Conservation (phyloP, 2,888 invertebrate genomes). For the Tenthredo scrophulariae region DNA sequence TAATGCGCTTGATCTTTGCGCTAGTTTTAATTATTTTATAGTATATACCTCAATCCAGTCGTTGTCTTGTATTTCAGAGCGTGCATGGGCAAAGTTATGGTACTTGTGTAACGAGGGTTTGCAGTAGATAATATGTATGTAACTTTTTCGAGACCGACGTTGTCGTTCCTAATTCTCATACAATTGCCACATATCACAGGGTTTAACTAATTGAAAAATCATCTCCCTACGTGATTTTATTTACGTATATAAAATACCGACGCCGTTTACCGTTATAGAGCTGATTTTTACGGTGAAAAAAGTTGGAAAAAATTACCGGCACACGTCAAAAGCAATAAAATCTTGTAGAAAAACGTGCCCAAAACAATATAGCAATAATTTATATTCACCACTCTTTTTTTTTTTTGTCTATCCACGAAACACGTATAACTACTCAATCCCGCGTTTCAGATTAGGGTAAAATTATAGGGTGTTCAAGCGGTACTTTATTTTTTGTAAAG, state of each 20-base stretch:
- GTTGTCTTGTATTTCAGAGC: background rate
- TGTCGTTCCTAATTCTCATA: background rate
- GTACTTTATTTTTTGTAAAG: background rate
- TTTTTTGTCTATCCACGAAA: slow-evolving; percentile 1
- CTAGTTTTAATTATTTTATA: background rate
- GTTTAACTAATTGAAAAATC: background rate
- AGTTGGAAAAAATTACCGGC: background rate
- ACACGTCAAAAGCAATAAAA: slow-evolving; percentile 31
- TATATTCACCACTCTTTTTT: background rate
- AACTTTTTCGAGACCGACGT: background rate
- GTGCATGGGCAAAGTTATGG: background rate
- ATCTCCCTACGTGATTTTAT: background rate
- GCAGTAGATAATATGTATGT: background rate
- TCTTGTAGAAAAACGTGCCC: slow-evolving; percentile 22
- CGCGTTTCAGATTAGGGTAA: background rate
- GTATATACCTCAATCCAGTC: background rate
- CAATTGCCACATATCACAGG: background rate
- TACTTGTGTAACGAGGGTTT: background rate
- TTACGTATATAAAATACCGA: background rate
- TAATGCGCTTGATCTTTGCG: background rate
- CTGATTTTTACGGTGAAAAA: background rate
- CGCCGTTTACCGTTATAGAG: background rate
- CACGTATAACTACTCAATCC: background rate
- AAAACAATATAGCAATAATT: slow-evolving; percentile 26
- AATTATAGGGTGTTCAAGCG: slow-evolving; percentile 4